Percentiles rank a stretch among this genome's conserved stretches.
phyloP scores from a whole-genome alignment of 2,797 vertebrate species.

The Etheostoma perlongum region DNA sequence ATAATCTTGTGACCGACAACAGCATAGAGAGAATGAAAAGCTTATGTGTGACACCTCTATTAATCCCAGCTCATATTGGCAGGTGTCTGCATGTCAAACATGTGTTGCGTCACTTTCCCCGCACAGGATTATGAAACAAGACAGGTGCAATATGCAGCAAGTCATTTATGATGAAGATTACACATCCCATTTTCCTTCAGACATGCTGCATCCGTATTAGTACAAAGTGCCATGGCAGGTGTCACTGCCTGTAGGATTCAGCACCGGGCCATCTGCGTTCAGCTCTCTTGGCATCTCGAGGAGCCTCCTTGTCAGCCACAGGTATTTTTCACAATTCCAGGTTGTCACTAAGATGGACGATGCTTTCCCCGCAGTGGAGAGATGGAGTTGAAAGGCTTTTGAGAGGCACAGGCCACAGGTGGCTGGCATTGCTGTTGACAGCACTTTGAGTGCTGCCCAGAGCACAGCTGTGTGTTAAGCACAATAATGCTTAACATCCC shows the following conservation, averaged over 20 bases:
- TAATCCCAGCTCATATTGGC: conserved; percentile 45
- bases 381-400: conserved; percentile 65
- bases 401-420: conserved; percentile 66
- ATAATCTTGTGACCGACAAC: not conserved
- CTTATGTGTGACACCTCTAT: conserved; percentile 27
- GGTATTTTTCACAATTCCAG: conserved; percentile 76
- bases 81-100: conserved; percentile 56
- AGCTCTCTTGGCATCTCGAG: conserved; percentile 39
- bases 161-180: conserved; percentile 54
- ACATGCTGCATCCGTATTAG: conserved; percentile 41
- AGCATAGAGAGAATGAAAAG: conserved; percentile 13
- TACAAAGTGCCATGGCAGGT: conserved; percentile 51
- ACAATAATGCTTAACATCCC: conserved; percentile 29
- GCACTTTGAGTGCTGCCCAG: conserved; percentile 34
- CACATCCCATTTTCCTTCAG: conserved; percentile 44
- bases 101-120: conserved; percentile 39
- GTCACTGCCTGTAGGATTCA: conserved; percentile 42
- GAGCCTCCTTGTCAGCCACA: conserved; percentile 54
- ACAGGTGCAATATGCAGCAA: conserved; percentile 63
- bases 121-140: conserved; percentile 36
- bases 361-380: conserved; percentile 47
- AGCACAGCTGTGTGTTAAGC: conserved; percentile 47
- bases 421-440: conserved; percentile 53
- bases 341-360: conserved; percentile 78
- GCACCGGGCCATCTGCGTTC: conserved; percentile 53